Base-by-base conservation (phyloP, 1,140 invertebrate genomes). In the Musca vetustissima region DNA sequence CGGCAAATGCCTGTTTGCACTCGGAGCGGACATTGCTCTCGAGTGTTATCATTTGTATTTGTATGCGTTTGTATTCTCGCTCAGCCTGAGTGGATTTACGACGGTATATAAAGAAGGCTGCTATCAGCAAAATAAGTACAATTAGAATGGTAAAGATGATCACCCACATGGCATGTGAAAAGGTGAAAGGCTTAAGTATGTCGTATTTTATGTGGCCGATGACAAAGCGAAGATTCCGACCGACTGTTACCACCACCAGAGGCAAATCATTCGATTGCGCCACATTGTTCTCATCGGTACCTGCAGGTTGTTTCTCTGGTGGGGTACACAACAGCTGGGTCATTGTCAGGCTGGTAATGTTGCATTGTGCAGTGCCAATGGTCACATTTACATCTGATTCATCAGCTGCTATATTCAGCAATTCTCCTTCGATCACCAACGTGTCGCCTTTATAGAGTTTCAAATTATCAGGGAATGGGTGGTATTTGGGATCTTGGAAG, bases 21-120 rank as follows among this genome's bases (percentile, higher is more conserved):
- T 99, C 98, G 74, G 96, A 93, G 59, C 97, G 87, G 0, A 99
- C 97, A 83, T 98, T 98, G 78, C 95, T 97, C 83, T 99, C 97
- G 52, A 99, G 85, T n/a, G 96, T 98, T 74, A 99, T 97, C 93
- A 99, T 98, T 84, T 99, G 97, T 74, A 98, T 96, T 84, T 99
- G 97, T 81, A 99, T 98, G 32, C 97, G 89, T 83, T 97, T 97
- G 83, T 98, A 98, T 81, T 98, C 96, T 49, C 96, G 84, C 83
- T 98, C 95, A 1, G 96, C 95, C 83, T 97, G 94, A 2, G 95
- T 97, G 57, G 93, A 96, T 84, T 97, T 95, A 57, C 96, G 86
- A 71, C 95, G 85, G 78, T 96, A 97, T 73, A 96, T 89, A 32
- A 96, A 88, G 48, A 98, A 85, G 21, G 97, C 91, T 55, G 96